Evolutionary conservation across 2,888 invertebrate species (phyloP), one percentile per base, ranked within the genome.

Genomic region (Allygus modestus): DNA sequence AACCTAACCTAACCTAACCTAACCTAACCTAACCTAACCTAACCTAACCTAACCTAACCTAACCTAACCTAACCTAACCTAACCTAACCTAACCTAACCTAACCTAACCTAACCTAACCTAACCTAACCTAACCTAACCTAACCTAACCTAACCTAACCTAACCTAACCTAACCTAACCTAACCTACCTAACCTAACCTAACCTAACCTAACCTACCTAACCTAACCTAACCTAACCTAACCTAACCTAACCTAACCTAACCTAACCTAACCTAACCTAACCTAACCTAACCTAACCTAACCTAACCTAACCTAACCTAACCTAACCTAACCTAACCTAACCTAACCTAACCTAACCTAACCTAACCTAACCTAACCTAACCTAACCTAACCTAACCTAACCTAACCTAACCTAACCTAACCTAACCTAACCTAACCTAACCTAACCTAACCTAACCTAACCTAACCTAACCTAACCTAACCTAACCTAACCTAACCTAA

Each of bases 101-200:
- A 82, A 82, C 84, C 61, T 82, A 82, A 84, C 84, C 81, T 84
- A 82, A 84, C 73, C 84, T 71, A 83, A 83, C 82, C 82, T 84
- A 84, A 84, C 84, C 84, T 84, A 84, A 84, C 84, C 84, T 84
- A 84, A 84, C 84, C 84, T 84, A 84, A 69, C 82, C 84, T 83
- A 82, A 85, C 85, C 85, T 83, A 75, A 85, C 85, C 85, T 85
- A 83, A 85, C 85, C 85, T 83, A 75, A 85, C 85, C 85, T 85
- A 85, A 83, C 82, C 77, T 83, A 83, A 85, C 85, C 85, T 82
- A 82, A 85, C 71, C 31, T 33, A 5, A 71, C 71, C 31, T 28
- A 71, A 28, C 71, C 31, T 12, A 31, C 71, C 31, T 54, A 84
- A 79, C 84, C 79, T 79, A 58, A 84, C 84, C 84, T 79, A 84